These are phyloP conservation scores for Gadus chalcogrammus DNA, from an alignment of 2,113 vertebrate genomes.

Conservation along the genomic window DNA sequence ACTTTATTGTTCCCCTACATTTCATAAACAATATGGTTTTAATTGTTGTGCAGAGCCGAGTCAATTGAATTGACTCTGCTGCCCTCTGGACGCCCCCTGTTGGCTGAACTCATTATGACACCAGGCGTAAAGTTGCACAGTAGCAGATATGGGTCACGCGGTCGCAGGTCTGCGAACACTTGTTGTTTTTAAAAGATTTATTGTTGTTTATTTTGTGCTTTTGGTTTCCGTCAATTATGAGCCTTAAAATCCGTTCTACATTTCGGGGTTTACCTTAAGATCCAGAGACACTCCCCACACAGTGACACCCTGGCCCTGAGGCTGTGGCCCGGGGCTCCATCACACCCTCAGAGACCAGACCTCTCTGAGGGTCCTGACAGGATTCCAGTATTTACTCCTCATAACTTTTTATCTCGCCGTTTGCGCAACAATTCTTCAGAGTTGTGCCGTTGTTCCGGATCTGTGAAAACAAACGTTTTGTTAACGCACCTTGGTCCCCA, in stretches of 20 bases:
- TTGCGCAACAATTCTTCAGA: slow-evolving; percentile 19
- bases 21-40: slow-evolving; percentile 1
- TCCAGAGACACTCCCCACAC: neutral
- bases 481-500: slow-evolving; percentile 53
- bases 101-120: slow-evolving; percentile 51
- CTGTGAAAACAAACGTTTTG: slow-evolving; percentile 29
- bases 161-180: too few species aligned
- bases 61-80: neutral
- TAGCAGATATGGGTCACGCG: too few species aligned
- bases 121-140: slow-evolving; percentile 9
- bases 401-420: slow-evolving; percentile 8
- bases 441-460: slow-evolving; percentile 17
- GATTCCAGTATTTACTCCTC: slow-evolving; percentile 39
- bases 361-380: neutral
- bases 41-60: neutral
- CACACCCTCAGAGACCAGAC: neutral
- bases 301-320: too few species aligned
- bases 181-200: neutral
- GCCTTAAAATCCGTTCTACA: neutral
- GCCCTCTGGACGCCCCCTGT: slow-evolving; percentile 60
- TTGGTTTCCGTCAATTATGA: neutral
- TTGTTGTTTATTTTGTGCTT: neutral
- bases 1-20: neutral
- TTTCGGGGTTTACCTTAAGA: neutral
- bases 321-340: too few species aligned